Base-by-base conservation (phyloP, 2,797 vertebrate genomes). In the Pantherophis vulpinus region DNA sequence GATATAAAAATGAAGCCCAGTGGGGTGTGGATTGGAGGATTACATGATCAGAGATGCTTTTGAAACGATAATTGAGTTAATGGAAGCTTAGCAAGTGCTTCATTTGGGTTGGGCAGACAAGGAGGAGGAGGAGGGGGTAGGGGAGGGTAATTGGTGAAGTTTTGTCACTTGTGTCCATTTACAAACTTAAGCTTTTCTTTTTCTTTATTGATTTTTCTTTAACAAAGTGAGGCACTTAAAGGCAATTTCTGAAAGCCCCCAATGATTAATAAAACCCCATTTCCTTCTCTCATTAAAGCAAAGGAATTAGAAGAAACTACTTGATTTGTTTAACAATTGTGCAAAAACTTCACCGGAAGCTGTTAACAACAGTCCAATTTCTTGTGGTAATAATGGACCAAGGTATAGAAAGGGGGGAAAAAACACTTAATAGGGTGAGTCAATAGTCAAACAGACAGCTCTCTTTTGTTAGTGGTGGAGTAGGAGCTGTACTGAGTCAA, bases 21-120 rank as follows among this genome's bases (percentile, higher is more conserved):
- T 90, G 95, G 95, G 91, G 90, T 94, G 95, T 92, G 90, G 94
- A 92, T 60, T 37, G 94, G 91, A 90, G 94, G 95, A 93, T 92
- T 89, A 94, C 94, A 93, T 92, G 95, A 92, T 94, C 89, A 66
- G 89, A 87, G 87, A 96, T 94, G 95, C 96, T 97, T 97, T 97
- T 95, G 97, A 97, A 97, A 97, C 95, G 96, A 97, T 97, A 97
- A 97, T 97, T 97, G 97, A 97, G 97, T 97, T 97, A 97, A 97
- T 97, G 97, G 96, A 97, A 96, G 95, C 96, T 95, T 94, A 96
- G 96, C 95, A 93, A 95, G 89, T 92, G 91, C 95, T 94, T 95
- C 90, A 96, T 96, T 96, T 95, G 96, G 55, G 56, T 9, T 54
- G 51, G 51, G 42, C 74, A 83, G 42, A 4, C 74, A 83, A 42